phyloP scores from a whole-genome alignment of 2,888 invertebrate genomes.

The Neoitamus cyanurus region DNA sequence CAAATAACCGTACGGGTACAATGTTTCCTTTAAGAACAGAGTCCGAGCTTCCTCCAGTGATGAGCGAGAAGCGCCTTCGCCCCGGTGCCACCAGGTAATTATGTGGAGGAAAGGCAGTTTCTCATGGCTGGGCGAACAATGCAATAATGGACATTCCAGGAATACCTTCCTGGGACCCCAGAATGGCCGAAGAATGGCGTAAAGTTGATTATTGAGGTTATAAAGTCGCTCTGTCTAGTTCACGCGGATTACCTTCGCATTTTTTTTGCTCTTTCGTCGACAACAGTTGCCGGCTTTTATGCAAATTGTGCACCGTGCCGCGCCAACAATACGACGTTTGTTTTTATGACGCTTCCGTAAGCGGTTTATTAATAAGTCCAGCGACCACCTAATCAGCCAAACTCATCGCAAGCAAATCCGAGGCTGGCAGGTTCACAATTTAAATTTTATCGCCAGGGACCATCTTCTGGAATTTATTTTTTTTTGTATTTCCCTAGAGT shows the following conservation, averaged over 20 bases:
- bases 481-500: not conserved
- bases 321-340: slow-evolving; percentile 12
- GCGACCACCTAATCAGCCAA: not conserved
- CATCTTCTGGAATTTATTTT: not conserved
- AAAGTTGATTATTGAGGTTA: slow-evolving; percentile 40
- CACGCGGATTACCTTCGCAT: slow-evolving; percentile 6
- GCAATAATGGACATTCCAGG: slow-evolving; percentile 33
- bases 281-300: slow-evolving; percentile 5
- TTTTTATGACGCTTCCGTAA: slow-evolving; percentile 22
- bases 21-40: not conserved
- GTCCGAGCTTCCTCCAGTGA: not conserved
- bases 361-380: not conserved
- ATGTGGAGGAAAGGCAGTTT: slow-evolving; percentile 22
- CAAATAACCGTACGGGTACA: not conserved
- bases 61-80: slow-evolving; percentile 3
- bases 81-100: slow-evolving; percentile 27
- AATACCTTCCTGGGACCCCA: slow-evolving; percentile 19
- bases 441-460: not conserved
- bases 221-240: slow-evolving; percentile 39
- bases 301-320: not conserved
- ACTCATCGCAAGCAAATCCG: not conserved
- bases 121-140: slow-evolving; percentile 33
- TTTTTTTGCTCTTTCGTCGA: not conserved
- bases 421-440: not conserved
- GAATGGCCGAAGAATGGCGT: slow-evolving; percentile 10